Percentiles rank a stretch among this genome's conserved stretches.
Conservation (phyloP, 2,888 invertebrate species). For the Ectemnius lituratus region DNA sequence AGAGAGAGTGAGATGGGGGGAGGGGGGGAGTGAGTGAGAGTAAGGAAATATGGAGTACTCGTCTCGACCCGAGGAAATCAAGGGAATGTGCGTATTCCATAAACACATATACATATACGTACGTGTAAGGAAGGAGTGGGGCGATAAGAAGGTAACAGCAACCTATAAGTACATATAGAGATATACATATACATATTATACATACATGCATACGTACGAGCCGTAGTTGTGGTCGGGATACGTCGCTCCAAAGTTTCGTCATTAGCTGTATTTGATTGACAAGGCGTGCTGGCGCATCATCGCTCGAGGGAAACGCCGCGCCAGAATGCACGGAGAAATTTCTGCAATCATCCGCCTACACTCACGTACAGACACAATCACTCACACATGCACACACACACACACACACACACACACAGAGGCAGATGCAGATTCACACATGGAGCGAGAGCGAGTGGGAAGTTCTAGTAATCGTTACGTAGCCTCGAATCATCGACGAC, state of each 20-base stretch:
- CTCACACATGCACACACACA: conserved; percentile 16
- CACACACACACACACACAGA: neutral
- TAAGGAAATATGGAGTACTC: neutral
- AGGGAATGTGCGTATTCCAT: conserved; percentile 42
- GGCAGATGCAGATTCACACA: conserved; percentile 12
- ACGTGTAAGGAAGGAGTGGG: conserved; percentile 39
- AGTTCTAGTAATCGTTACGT: conserved; percentile 42
- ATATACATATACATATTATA: conserved; percentile 40
- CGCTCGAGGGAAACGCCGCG: conserved; percentile 10
- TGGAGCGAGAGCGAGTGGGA: conserved; percentile 12
- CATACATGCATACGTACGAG: conserved; percentile 51
- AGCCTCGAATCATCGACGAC: conserved; percentile 64
- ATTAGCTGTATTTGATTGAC: conserved; percentile 52
- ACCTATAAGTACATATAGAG: conserved; percentile 31
- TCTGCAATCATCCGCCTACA: conserved; percentile 8
- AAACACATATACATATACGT: conserved; percentile 56
- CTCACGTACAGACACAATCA: conserved; percentile 16
- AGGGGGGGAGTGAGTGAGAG: too few relatives aligned
- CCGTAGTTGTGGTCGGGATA: conserved; percentile 57
- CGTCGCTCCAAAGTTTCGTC: conserved; percentile 57
- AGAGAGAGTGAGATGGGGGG: neutral
- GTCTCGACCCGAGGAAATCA: conserved; percentile 28
- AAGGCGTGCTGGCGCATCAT: conserved; percentile 40
- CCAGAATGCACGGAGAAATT: too few relatives aligned
- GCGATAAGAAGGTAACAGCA: conserved; percentile 16